A percentile compares a stretch with the other conserved stretches of the same genome.
Evolutionary conservation across 2,113 vertebrate genomes (phyloP).

Genomic region (Larimichthys polyactis): DNA sequence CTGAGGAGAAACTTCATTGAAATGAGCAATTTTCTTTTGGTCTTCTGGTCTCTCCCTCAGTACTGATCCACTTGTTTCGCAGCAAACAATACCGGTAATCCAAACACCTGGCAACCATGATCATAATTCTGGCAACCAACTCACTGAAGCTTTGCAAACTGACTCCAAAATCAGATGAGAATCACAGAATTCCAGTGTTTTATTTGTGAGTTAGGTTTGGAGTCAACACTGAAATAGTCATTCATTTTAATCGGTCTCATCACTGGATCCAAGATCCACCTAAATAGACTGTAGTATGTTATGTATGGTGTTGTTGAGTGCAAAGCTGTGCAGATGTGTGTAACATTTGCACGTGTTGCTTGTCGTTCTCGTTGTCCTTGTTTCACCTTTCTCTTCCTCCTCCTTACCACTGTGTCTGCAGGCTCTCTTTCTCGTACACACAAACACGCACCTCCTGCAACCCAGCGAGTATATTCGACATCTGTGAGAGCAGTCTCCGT

Average conservation of each 20-base stretch:
- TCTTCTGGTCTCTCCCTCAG: neutral
- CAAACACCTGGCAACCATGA: conserved; percentile 59
- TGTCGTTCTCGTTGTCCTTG: conserved; percentile 7
- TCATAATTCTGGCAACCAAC: conserved; percentile 48
- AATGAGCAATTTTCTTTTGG: conserved; percentile 17
- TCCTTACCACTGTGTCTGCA: conserved; percentile 6
- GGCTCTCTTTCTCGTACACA: neutral
- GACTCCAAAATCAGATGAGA: conserved; percentile 33
- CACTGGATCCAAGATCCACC: conserved; percentile 60
- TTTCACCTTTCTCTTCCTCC: conserved; percentile 20
- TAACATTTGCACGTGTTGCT: conserved; percentile 29
- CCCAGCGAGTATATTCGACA: neutral
- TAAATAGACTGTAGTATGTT: conserved; percentile 65
- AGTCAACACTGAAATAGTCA: conserved; percentile 51
- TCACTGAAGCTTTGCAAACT: conserved; percentile 32
- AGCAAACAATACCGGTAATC: conserved; percentile 55
- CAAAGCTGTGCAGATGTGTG: neutral
- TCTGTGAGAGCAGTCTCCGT: conserved; percentile 1
- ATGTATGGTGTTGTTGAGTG: conserved; percentile 55
- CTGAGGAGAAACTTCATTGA: conserved; percentile 3
- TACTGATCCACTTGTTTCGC: conserved; percentile 40
- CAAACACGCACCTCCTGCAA: conserved; percentile 1
- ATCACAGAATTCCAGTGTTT: neutral
- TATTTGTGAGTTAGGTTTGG: conserved; percentile 41
- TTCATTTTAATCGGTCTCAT: conserved; percentile 75